These are phyloP conservation scores for Hypercompe scribonia DNA, from an alignment of 2,888 invertebrate genomes.

Conservation along the genomic window DNA sequence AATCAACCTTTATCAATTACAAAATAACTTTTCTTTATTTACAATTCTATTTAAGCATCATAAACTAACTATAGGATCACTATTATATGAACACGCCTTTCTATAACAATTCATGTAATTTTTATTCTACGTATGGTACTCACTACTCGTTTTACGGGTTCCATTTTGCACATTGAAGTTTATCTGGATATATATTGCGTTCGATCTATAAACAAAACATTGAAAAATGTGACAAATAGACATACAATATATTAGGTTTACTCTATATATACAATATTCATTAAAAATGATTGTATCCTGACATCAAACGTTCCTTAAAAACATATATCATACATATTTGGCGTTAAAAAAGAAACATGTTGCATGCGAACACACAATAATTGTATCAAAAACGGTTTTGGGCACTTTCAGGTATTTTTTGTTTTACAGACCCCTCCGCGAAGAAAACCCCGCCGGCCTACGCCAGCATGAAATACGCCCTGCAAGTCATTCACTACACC, in stretches of 20 bases:
- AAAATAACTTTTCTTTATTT: too few relatives aligned
- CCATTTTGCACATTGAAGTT: not conserved
- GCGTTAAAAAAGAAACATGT: constrained; percentile 30
- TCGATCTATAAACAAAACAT: not conserved
- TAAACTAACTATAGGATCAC: too few relatives aligned
- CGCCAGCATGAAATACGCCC: constrained; percentile 61
- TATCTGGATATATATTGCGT: not conserved
- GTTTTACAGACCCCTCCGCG: constrained; percentile 67
- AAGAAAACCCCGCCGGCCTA: constrained; percentile 47
- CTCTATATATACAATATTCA: not conserved
- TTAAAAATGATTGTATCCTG: not conserved
- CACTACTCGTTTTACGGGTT: not conserved
- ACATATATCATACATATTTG: not conserved
- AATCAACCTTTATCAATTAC: too few relatives aligned
- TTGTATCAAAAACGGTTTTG: constrained; percentile 68
- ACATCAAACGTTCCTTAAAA: not conserved
- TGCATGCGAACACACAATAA: constrained; percentile 38
- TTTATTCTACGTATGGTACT: too few relatives aligned
- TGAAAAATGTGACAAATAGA: not conserved
- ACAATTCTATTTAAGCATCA: too few relatives aligned
- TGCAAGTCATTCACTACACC: constrained; percentile 65
- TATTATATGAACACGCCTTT: not conserved
- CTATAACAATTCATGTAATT: not conserved
- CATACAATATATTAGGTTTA: not conserved
- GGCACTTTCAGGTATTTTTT: constrained; percentile 82